A percentile compares a stretch with the other conserved stretches of the same genome.
Evolutionary conservation across 1,140 invertebrate species (phyloP).

Genomic region (Drosophila seguyi): DNA sequence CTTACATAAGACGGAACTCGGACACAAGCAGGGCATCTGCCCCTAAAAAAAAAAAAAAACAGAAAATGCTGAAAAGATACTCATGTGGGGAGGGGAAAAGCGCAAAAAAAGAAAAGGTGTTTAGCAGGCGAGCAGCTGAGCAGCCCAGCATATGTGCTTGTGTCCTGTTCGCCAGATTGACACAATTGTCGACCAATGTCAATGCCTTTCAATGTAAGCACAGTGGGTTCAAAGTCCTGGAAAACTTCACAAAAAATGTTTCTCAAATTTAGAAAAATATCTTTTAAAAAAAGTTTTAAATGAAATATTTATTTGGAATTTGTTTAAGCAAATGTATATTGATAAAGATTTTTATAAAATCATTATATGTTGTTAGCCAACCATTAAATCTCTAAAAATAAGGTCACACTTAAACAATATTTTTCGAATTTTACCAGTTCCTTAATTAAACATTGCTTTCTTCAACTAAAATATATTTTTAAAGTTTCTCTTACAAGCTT

Average conservation of each 20-base stretch:
- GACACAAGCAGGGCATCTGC: conserved; percentile 5
- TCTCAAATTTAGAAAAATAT: too few relatives aligned
- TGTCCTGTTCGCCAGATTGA: conserved; percentile 52
- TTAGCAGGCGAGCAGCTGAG: conserved; percentile 31
- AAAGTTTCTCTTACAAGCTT: neutral
- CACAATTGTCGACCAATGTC: conserved; percentile 80
- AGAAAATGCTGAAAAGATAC: conserved; percentile 4
- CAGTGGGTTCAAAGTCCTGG: conserved; percentile 14
- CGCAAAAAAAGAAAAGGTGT: conserved; percentile 16
- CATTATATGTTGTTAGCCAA: too few relatives aligned
- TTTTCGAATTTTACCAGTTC: neutral
- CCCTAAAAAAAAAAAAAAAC: neutral
- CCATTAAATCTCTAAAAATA: too few relatives aligned
- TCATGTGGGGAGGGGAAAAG: neutral
- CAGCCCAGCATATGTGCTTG: conserved; percentile 56
- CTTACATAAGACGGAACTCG: conserved; percentile 41
- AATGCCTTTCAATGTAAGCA: conserved; percentile 63
- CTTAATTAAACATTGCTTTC: neutral
- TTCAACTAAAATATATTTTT: neutral
- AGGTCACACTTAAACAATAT: neutral
- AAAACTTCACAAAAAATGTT: neutral
- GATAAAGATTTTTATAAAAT: too few relatives aligned
- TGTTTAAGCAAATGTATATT: too few relatives aligned
- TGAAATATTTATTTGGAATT: too few relatives aligned
- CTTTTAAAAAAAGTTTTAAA: too few relatives aligned